Evolutionary conservation across 1,140 invertebrate species (phyloP).

Genomic region (Phocides pigmalion): DNA sequence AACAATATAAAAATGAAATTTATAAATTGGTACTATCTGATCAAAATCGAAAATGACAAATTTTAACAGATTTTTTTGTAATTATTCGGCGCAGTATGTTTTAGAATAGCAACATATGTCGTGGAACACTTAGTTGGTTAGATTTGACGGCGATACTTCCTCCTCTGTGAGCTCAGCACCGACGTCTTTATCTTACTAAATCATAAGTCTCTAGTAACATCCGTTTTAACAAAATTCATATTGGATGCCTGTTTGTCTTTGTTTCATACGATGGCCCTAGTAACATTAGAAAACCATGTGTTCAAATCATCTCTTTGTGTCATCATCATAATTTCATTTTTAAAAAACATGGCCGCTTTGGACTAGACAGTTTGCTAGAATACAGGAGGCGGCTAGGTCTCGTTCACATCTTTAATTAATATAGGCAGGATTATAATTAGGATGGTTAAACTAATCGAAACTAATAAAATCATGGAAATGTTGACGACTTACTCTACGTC

Average conservation of each 20-base stretch:
- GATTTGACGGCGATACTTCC: constrained; percentile 7
- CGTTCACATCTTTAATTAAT: too few species aligned
- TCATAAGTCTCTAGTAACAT: constrained; percentile 24
- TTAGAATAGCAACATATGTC: constrained; percentile 28
- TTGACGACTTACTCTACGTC: too few species aligned
- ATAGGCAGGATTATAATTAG: too few species aligned
- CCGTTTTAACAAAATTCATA: constrained; percentile 20
- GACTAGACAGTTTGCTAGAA: neutral
- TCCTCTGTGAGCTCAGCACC: neutral
- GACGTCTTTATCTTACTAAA: constrained; percentile 18
- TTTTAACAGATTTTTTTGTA: constrained; percentile 8
- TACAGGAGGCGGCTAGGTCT: too few species aligned
- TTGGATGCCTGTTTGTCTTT: constrained; percentile 18
- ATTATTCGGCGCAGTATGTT: constrained; percentile 31
- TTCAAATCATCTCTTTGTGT: constrained; percentile 15
- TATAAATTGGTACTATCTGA: too few species aligned
- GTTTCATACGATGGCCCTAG: constrained; percentile 17
- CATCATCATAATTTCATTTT: neutral
- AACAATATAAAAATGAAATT: too few species aligned
- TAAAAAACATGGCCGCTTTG: neutral
- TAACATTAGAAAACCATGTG: constrained; percentile 5
- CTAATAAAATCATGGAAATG: too few species aligned
- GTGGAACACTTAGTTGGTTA: constrained; percentile 6
- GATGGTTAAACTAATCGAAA: too few species aligned
- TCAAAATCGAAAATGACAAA: too few species aligned